Percentiles rank a stretch among this genome's conserved stretches.
Evolutionary conservation across 2,113 vertebrate species (phyloP).

Genomic region (Bagarius yarrelli): DNA sequence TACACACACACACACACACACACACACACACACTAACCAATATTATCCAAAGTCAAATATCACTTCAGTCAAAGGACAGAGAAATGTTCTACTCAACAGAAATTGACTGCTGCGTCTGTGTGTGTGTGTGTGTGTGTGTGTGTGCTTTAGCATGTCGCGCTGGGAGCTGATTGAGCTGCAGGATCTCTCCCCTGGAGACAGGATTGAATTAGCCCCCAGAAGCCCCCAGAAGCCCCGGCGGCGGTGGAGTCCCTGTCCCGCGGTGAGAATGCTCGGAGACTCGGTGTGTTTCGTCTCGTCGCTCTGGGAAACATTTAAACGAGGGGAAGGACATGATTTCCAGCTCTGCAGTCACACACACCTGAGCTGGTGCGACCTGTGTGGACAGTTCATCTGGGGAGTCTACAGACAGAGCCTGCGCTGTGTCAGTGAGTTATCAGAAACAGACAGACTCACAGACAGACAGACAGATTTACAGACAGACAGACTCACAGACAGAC

Average conservation of each 20-base stretch:
- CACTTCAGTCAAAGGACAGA: not conserved
- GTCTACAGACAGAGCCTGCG: conserved; percentile 86
- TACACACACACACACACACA: not conserved
- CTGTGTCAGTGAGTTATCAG: conserved; percentile 82
- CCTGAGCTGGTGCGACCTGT: conserved; percentile 93
- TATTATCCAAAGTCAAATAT: conserved; percentile 14
- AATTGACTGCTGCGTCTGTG: too few relatives aligned
- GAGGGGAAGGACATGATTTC: conserved; percentile 81
- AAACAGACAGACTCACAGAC: too few relatives aligned
- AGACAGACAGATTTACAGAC: too few relatives aligned
- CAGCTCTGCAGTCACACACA: conserved; percentile 78
- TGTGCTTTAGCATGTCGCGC: conserved; percentile 64
- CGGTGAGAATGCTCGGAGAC: conserved; percentile 67
- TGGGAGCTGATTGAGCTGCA: conserved; percentile 79
- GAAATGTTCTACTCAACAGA: too few relatives aligned
- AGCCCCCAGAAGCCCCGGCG: conserved; percentile 58
- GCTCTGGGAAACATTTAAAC: conserved; percentile 52
- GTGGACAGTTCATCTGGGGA: conserved; percentile 96
- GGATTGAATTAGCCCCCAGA: conserved; percentile 67
- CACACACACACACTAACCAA: conserved; percentile 14
- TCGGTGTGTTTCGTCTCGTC: conserved; percentile 61
- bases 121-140: conserved; percentile 12
- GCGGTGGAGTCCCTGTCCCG: conserved; percentile 49
- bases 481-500: too few relatives aligned
- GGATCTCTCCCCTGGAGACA: conserved; percentile 69